Percentiles rank a stretch among this genome's conserved stretches.
Conservation (phyloP, 2,113 vertebrate species). For the Syngnathoides biaculeatus region DNA sequence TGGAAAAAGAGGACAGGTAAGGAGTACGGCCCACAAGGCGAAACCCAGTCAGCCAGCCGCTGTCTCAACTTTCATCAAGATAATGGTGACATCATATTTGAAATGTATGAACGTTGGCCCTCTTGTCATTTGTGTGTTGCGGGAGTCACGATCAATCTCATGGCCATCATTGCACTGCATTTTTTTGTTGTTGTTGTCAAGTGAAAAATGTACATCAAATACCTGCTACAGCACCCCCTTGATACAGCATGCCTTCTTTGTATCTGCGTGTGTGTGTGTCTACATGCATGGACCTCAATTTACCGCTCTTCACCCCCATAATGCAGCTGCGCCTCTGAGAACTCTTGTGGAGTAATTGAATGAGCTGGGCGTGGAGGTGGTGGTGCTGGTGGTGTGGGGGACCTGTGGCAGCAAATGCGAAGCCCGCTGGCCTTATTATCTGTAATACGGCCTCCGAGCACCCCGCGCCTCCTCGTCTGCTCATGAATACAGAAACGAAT, state of each 20-base stretch:
- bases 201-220: conserved; percentile 43
- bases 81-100: conserved; percentile 60
- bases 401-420: conserved; percentile 64
- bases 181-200: conserved; percentile 34
- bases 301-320: conserved; percentile 64
- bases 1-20: conserved; percentile 46
- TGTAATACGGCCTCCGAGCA: conserved; percentile 60
- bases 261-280: conserved; percentile 32
- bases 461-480: conserved; percentile 60
- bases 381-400: conserved; percentile 19
- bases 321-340: conserved; percentile 69
- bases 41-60: conserved; percentile 53
- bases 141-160: conserved; percentile 48
- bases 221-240: conserved; percentile 36
- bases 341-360: conserved; percentile 74
- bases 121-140: conserved; percentile 51
- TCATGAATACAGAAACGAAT: conserved; percentile 75
- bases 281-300: conserved; percentile 67
- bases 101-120: conserved; percentile 49
- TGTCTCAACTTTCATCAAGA: conserved; percentile 62
- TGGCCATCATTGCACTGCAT: conserved; percentile 30
- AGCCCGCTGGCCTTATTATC: conserved; percentile 74
- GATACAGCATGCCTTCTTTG: conserved; percentile 39
- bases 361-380: conserved; percentile 54
- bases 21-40: conserved; percentile 55